These are phyloP conservation scores for Apotomis capreana DNA, from an alignment of 2,888 invertebrate species.

Conservation along the genomic window DNA sequence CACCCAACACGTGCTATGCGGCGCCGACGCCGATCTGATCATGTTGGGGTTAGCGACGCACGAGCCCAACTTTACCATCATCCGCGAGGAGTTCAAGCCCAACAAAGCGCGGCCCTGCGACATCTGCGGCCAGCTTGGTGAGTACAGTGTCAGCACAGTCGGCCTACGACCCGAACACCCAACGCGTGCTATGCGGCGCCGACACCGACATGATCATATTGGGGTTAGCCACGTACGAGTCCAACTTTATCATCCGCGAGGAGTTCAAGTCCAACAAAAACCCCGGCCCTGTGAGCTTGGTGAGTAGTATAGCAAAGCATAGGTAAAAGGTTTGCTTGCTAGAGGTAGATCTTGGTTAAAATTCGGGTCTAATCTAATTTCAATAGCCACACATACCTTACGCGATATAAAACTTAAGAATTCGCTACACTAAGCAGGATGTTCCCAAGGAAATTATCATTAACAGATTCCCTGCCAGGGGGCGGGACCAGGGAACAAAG, in stretches of 20 bases:
- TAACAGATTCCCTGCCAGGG: too few relatives aligned
- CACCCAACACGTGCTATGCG: constrained; percentile 98
- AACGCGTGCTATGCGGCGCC: constrained; percentile 98
- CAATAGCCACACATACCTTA: too few relatives aligned
- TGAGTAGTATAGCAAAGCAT: constrained; percentile 51
- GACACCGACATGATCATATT: constrained; percentile 99
- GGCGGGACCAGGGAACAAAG: too few relatives aligned
- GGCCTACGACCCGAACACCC: constrained; percentile 98
- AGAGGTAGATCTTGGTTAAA: too few relatives aligned
- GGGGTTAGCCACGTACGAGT: constrained; percentile 99
- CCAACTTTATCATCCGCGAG: constrained; percentile 98
- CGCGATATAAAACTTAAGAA: too few relatives aligned
- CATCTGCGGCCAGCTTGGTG: constrained; percentile 93
- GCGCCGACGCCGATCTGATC: constrained; percentile 99
- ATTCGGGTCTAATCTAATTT: too few relatives aligned
- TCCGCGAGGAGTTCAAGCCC: constrained; percentile 98
- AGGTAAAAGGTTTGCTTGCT: too few relatives aligned
- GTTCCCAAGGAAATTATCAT: too few relatives aligned
- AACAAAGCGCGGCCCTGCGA: constrained; percentile 98
- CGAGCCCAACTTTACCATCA: constrained; percentile 99
- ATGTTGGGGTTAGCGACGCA: constrained; percentile 99
- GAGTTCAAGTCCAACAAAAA: constrained; percentile 99
- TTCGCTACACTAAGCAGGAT: too few relatives aligned
- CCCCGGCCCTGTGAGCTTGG: constrained; percentile 95
- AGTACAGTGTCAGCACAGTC: constrained; percentile 87